A percentile compares a stretch with the other conserved stretches of the same genome.
phyloP scores from a whole-genome alignment of 2,113 vertebrate genomes.

The Pantherophis guttatus region DNA sequence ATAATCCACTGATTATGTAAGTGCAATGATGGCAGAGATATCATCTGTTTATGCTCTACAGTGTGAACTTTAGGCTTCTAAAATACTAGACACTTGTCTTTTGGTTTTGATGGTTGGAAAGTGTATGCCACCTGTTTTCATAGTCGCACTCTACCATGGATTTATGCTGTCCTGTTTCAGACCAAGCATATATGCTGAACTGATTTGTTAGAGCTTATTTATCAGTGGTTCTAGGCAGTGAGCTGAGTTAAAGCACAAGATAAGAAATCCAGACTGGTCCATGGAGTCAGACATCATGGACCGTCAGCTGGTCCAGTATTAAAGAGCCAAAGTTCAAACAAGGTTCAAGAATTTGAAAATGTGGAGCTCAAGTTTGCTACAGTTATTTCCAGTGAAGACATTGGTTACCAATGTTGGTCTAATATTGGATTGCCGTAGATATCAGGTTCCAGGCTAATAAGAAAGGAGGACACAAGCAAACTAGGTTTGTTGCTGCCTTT shows the following conservation, averaged over 20 bases:
- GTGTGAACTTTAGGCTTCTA: not conserved
- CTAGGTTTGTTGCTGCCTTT: too few relatives aligned
- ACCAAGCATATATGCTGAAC: not conserved
- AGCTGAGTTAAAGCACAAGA: not conserved
- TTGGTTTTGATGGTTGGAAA: not conserved
- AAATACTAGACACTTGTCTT: not conserved
- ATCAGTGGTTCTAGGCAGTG: not conserved
- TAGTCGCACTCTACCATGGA: not conserved
- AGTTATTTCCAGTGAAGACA: not conserved
- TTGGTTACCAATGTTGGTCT: not conserved
- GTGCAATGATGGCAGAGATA: not conserved
- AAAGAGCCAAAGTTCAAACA: not conserved
- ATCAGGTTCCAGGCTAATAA: too few relatives aligned
- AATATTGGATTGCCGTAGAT: not conserved
- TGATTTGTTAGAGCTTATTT: not conserved
- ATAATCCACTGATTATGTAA: not conserved
- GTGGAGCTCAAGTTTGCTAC: not conserved
- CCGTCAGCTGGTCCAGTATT: not conserved
- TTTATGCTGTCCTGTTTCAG: not conserved
- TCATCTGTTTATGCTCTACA: not conserved
- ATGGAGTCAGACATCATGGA: not conserved
- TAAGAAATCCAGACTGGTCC: not conserved
- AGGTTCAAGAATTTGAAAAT: not conserved
- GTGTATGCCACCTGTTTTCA: not conserved
- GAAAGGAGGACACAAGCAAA: too few relatives aligned